Conservation (phyloP, 2,888 invertebrate species). For the Podabrus alpinus region DNA sequence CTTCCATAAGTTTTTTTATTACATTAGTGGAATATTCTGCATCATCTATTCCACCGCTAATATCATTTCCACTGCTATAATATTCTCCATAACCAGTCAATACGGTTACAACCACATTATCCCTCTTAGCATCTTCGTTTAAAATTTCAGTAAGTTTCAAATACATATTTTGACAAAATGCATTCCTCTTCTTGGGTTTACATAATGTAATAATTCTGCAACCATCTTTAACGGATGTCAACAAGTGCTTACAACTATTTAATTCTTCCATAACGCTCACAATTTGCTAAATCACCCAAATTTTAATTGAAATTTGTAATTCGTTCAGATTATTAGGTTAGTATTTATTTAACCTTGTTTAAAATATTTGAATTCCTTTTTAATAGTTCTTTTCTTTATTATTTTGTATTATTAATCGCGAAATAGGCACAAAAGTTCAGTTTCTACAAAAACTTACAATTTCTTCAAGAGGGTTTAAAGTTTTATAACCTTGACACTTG, state of each 20-base stretch:
- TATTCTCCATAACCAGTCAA: conserved; percentile 81
- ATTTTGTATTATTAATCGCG: too few relatives aligned
- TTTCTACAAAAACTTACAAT: background rate
- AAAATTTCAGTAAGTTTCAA: conserved; percentile 65
- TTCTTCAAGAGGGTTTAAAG: background rate
- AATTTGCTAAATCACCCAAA: background rate
- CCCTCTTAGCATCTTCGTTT: conserved; percentile 70
- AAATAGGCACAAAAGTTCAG: too few relatives aligned
- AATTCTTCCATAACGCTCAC: background rate
- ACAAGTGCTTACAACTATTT: background rate
- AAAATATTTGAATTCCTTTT: too few relatives aligned
- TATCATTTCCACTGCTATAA: conserved; percentile 86
- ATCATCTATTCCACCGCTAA: conserved; percentile 41
- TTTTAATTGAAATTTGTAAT: background rate
- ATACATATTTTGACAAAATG: conserved; percentile 73
- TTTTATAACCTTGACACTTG: background rate
- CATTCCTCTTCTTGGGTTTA: conserved; percentile 81
- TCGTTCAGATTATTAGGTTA: too few relatives aligned
- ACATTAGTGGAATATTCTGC: conserved; percentile 20
- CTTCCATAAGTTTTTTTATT: conserved; percentile 63
- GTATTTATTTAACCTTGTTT: background rate
- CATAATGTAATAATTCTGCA: conserved; percentile 70
- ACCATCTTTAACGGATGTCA: conserved; percentile 50
- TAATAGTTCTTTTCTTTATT: background rate
- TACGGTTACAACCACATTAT: conserved; percentile 69